phyloP scores from a whole-genome alignment of 2,113 vertebrate species.

The Lepisosteus oculatus region DNA sequence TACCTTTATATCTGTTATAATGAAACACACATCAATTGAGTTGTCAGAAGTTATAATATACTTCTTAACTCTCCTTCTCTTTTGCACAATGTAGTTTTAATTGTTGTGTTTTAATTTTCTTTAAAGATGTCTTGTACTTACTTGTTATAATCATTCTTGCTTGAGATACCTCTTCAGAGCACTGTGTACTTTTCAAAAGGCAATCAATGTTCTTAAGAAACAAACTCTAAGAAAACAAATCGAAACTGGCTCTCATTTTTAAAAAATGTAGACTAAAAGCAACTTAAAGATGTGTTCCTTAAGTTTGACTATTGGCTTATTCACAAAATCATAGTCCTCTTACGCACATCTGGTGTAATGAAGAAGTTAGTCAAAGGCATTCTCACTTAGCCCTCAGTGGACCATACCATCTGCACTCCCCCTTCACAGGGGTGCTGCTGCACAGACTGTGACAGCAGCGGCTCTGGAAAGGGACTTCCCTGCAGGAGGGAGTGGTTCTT shows the following conservation, averaged over 20 bases:
- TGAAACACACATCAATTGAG: too few relatives aligned
- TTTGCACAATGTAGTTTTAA: too few relatives aligned
- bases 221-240: too few relatives aligned
- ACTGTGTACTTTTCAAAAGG: slow-evolving; percentile 26
- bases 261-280: not conserved
- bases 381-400: slow-evolving; percentile 44
- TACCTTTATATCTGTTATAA: too few relatives aligned
- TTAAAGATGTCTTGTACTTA: slow-evolving; percentile 48
- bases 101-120: too few relatives aligned
- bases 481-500: slow-evolving; percentile 5
- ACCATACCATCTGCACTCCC: slow-evolving; percentile 40
- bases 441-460: not conserved
- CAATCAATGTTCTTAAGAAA: slow-evolving; percentile 13
- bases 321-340: slow-evolving; percentile 16
- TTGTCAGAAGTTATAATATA: too few relatives aligned
- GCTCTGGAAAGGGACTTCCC: not conserved
- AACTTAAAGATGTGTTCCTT: not conserved
- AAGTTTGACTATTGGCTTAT: not conserved
- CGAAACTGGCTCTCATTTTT: not conserved
- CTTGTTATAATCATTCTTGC: slow-evolving; percentile 63
- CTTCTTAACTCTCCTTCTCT: too few relatives aligned
- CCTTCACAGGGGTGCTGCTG: not conserved
- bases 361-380: slow-evolving; percentile 49
- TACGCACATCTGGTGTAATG: slow-evolving; percentile 36
- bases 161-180: slow-evolving; percentile 8